Evolutionary conservation across 2,888 invertebrate genomes (phyloP).

Genomic region (Steinernema scapterisci): DNA sequence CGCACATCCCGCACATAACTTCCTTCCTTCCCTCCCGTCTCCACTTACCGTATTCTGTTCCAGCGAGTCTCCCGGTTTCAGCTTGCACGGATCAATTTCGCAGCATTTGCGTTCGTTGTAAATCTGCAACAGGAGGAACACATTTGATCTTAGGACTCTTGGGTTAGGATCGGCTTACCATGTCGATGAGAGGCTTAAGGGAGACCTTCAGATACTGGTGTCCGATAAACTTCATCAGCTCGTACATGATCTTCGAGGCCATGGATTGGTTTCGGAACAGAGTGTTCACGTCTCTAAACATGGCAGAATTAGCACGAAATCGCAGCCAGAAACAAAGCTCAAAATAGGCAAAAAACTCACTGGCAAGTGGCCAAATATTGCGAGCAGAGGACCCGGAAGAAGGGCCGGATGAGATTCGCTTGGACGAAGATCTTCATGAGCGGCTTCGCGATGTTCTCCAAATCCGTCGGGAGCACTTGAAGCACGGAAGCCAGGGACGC

Average conservation of each 20-base stretch:
- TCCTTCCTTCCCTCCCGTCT: neutral
- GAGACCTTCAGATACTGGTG: slow-evolving; percentile 60
- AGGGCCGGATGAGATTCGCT: slow-evolving; percentile 53
- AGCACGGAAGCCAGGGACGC: slow-evolving; percentile 54
- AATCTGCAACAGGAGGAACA: slow-evolving; percentile 48
- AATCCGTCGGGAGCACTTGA: slow-evolving; percentile 57
- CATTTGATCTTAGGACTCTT: neutral
- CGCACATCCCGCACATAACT: neutral
- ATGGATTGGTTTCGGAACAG: slow-evolving; percentile 65
- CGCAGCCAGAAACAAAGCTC: no score
- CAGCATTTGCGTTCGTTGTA: slow-evolving; percentile 63
- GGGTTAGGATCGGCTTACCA: slow-evolving; percentile 42
- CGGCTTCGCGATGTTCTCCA: slow-evolving; percentile 58
- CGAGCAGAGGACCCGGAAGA: slow-evolving; percentile 58
- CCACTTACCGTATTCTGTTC: slow-evolving; percentile 51
- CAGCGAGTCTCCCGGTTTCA: slow-evolving; percentile 46
- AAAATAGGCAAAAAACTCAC: slow-evolving; percentile 44
- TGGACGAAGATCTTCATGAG: slow-evolving; percentile 63
- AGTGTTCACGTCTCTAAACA: slow-evolving; percentile 66
- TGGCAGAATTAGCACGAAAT: no score
- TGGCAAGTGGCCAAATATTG: slow-evolving; percentile 61
- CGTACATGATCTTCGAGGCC: slow-evolving; percentile 63
- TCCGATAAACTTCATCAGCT: slow-evolving; percentile 64
- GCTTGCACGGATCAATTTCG: slow-evolving; percentile 63
- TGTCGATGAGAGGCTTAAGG: slow-evolving; percentile 63